These are phyloP conservation scores for Chionodraco myersi DNA, from an alignment of 2,113 vertebrate genomes.

Conservation along the genomic window DNA sequence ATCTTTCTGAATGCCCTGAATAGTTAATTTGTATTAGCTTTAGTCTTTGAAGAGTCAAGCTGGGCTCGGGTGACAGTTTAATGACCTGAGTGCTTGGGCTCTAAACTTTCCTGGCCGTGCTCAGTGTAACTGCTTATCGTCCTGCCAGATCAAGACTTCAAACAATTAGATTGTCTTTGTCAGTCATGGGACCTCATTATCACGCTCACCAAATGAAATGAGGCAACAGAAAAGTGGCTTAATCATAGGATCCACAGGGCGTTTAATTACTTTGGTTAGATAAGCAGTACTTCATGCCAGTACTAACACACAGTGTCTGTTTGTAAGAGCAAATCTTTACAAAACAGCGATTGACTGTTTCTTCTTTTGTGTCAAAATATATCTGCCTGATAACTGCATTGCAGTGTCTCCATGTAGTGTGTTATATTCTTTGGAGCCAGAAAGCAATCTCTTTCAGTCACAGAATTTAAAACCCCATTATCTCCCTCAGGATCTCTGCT, in stretches of 20 bases:
- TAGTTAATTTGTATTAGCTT: background rate
- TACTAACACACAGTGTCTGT: background rate
- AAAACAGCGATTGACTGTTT: background rate
- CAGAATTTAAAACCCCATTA: slow-evolving; percentile 9
- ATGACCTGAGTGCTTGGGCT: slow-evolving; percentile 12
- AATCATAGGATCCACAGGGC: slow-evolving; percentile 14
- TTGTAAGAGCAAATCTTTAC: background rate
- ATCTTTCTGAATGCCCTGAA: background rate
- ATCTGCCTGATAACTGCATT: background rate
- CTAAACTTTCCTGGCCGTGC: slow-evolving; percentile 18
- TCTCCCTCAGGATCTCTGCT: slow-evolving; percentile 87
- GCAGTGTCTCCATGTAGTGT: background rate
- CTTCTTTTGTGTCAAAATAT: background rate
- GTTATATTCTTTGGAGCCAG: background rate
- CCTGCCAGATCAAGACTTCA: slow-evolving; percentile 38
- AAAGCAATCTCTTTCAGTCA: slow-evolving; percentile 31
- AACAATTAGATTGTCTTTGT: slow-evolving; percentile 53
- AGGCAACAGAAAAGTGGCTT: background rate
- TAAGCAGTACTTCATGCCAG: background rate
- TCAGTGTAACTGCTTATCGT: slow-evolving; percentile 26
- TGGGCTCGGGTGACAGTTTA: background rate
- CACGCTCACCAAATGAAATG: slow-evolving; percentile 6
- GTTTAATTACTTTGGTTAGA: background rate
- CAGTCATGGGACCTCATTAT: slow-evolving; percentile 47
- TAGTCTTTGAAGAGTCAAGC: background rate